These are phyloP conservation scores for Clamator glandarius DNA, from an alignment of 2,797 vertebrate genomes.

Conservation along the genomic window DNA sequence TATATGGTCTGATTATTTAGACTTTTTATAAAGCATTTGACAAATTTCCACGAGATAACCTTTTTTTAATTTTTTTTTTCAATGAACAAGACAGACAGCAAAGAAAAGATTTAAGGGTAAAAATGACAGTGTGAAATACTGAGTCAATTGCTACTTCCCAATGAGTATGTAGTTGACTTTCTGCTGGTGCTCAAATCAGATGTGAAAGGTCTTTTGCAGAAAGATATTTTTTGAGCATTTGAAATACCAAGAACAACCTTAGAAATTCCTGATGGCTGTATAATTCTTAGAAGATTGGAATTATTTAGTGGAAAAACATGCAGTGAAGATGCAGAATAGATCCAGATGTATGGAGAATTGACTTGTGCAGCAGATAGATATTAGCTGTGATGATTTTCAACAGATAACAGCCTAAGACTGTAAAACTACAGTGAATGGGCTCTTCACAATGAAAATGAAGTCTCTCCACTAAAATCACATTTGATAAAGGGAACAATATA, in stretches of 20 bases:
- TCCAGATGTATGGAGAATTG: background rate
- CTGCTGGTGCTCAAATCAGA: background rate
- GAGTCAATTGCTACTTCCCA: background rate
- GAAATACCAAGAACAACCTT: background rate
- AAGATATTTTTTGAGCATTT: background rate
- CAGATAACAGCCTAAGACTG: background rate
- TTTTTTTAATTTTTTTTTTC: background rate
- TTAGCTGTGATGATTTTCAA: background rate
- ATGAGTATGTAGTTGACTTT: background rate
- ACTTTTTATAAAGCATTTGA: background rate
- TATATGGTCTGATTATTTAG: background rate
- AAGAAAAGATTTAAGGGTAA: background rate
- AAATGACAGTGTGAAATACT: background rate
- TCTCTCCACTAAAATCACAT: background rate
- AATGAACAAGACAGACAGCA: background rate
- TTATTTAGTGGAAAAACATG: background rate
- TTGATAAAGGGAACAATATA: background rate
- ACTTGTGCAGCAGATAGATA: background rate
- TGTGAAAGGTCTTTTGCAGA: background rate
- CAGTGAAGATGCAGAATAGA: background rate
- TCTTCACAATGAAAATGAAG: background rate
- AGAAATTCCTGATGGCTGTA: background rate
- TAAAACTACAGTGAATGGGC: background rate
- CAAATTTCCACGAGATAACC: background rate
- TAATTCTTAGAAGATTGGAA: background rate